Evolutionary conservation across 2,113 vertebrate genomes (phyloP).

Genomic region (human (Homo sapiens)): GRCh38 chr2:142837001-142837500

Average conservation of each 20-base stretch:
- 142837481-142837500: slow-evolving; percentile 1
- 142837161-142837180: background rate
- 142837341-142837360: background rate
- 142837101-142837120: background rate
- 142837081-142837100: background rate
- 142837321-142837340: background rate
- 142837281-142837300: background rate
- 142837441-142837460: background rate
- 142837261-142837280: background rate
- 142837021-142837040: background rate
- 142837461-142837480: background rate
- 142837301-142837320: background rate
- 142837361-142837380: background rate
- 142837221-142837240: background rate
- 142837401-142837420: background rate
- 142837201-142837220: background rate
- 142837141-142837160: background rate
- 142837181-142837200: background rate
- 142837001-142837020: background rate
- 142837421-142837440: background rate
- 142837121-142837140: background rate
- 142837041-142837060: background rate
- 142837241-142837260: background rate
- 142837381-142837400: background rate
- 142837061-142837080: background rate